These are phyloP conservation scores for Tokudaia muenninki DNA, from an alignment of 2,797 vertebrate genomes.

Conservation along the genomic window DNA sequence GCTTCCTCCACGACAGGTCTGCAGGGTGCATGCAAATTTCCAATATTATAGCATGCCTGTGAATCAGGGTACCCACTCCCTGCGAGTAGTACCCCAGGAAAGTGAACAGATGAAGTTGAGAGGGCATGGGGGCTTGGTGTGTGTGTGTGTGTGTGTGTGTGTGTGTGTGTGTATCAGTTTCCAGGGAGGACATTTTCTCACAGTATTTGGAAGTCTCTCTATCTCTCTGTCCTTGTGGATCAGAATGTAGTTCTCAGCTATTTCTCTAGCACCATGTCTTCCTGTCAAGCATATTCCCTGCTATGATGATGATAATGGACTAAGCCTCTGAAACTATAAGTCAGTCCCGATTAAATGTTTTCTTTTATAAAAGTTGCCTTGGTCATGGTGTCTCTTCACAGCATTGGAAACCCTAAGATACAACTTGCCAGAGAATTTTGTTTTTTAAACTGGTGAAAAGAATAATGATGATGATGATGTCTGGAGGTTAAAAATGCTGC, in stretches of 20 bases:
- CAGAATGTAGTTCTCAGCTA: neutral
- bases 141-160: neutral
- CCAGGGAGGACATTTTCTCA: neutral
- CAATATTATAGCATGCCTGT: neutral
- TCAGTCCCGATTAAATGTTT: neutral
- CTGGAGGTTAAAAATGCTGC: neutral
- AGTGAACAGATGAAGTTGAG: neutral
- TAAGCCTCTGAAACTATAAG: neutral
- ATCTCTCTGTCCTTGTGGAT: neutral
- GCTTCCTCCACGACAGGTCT: neutral
- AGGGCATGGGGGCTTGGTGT: no score
- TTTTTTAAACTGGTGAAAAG: neutral
- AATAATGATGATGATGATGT: neutral
- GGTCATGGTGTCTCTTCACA: neutral
- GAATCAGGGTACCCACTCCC: no score
- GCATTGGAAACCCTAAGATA: neutral
- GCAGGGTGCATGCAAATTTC: neutral
- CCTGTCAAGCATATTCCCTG: neutral
- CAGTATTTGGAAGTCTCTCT: slow-evolving; percentile 9
- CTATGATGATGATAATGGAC: neutral
- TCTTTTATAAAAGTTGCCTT: neutral
- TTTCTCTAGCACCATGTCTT: neutral
- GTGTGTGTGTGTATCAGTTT: neutral
- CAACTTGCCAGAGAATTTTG: neutral
- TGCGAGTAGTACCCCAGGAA: neutral